Percentiles rank a stretch among this genome's conserved stretches.
phyloP scores from a whole-genome alignment of 2,113 vertebrate species.

The Otolemur garnettii region DNA sequence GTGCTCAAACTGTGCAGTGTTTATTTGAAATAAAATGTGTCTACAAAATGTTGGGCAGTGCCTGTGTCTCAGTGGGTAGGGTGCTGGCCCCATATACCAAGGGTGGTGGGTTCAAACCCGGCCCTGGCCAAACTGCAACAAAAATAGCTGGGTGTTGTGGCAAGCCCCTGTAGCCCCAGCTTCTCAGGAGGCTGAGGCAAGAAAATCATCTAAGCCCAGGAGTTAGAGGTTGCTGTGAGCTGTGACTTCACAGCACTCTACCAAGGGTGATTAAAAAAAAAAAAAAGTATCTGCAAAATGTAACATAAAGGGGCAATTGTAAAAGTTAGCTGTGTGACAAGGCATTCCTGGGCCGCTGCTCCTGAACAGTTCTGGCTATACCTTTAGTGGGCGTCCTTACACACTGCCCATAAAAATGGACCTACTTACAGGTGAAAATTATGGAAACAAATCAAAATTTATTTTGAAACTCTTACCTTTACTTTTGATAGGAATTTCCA shows the following conservation, averaged over 20 bases:
- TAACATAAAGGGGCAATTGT: background rate
- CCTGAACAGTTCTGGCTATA: background rate
- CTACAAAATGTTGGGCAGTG: background rate
- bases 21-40: background rate
- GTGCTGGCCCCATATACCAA: too few species aligned
- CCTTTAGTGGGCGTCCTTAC: background rate
- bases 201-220: too few species aligned
- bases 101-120: too few species aligned
- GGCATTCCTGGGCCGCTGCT: background rate
- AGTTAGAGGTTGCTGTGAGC: too few species aligned
- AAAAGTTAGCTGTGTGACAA: background rate
- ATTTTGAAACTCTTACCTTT: slow-evolving; percentile 50
- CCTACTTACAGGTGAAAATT: background rate
- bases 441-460: background rate
- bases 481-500: background rate
- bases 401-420: background rate
- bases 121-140: too few species aligned
- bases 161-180: too few species aligned
- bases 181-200: too few species aligned
- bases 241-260: too few species aligned
- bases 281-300: background rate
- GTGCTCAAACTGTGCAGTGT: background rate
- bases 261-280: too few species aligned
- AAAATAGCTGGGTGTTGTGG: too few species aligned
- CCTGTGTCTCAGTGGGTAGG: too few species aligned